Evolutionary conservation across 2,797 vertebrate species (phyloP), one percentile per base, ranked within the genome.

Genomic region (Remorina albescens): DNA sequence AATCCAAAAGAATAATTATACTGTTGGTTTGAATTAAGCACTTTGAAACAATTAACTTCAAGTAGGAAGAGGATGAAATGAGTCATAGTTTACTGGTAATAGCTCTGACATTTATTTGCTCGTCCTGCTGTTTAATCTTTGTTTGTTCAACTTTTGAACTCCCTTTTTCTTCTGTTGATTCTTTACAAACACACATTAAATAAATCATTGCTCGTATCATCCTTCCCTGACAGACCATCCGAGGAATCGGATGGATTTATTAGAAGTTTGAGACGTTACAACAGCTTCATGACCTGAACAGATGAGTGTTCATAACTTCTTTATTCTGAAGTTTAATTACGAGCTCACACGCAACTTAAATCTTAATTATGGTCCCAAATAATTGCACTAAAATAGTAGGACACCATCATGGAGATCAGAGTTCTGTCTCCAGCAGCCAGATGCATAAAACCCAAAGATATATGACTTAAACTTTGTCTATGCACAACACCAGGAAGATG

Each of bases 21-120:
- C 41, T 55, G 81, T 74, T 70, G 2, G 15, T 58, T 23, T 74
- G 46, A 66, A 49, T 53, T 80, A 60, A 19, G 57, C 37, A 28
- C 2, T 21, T 56, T 60, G 0, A 56, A 50, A 21, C 32, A 55
- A 59, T 49, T 62, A 6, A 67, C 50, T 26, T 50, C 15, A 44
- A 59, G 16, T 19, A 56, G 59, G 13, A 71, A 49, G 18, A 1
- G 23, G 0, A 79, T 11, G 12, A 49, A 41, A 56, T 28, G 18
- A 5, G 1, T 34, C 47, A n/a, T 0, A 25, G 46, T 69, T 37
- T 41, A 15, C 10, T 39, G 18, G 37, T 30, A 37, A 28, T 67
- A 19, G 0, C 9, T 34, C 5, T 23, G 25, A n/a, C n/a, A n/a
- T n/a, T n/a, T n/a, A n/a, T n/a, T n/a, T n/a, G n/a, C n/a, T n/a